These are phyloP conservation scores for Phalanger gymnotis DNA, from an alignment of 2,797 vertebrate species.

Conservation along the genomic window DNA sequence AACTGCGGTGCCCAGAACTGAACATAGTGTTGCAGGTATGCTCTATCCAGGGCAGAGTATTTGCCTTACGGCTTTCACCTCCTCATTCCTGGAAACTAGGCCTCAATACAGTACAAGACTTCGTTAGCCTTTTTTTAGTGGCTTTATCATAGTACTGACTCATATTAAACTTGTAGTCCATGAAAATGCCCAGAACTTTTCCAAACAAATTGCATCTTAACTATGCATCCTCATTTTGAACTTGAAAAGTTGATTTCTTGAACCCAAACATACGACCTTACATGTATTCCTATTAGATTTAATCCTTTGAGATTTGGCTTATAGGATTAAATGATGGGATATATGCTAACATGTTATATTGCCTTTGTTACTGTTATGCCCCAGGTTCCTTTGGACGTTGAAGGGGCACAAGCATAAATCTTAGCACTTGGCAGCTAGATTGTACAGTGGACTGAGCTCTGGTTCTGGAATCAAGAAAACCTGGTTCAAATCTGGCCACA, in stretches of 20 bases:
- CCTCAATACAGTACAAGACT: not conserved
- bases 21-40: not conserved
- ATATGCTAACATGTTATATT: no score
- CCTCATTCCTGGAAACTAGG: not conserved
- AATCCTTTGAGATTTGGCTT: not conserved
- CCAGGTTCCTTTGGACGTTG: no score
- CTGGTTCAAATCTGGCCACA: not conserved
- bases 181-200: not conserved
- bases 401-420: not conserved
- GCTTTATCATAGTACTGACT: not conserved
- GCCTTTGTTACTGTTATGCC: not conserved
- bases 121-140: not conserved
- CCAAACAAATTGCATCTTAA: not conserved
- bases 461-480: conserved; percentile 4
- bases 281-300: not conserved
- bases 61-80: not conserved
- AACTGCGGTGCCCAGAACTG: not conserved
- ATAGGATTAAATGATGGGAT: not conserved
- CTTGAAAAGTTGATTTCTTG: not conserved
- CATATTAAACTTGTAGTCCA: not conserved
- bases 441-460: not conserved
- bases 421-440: not conserved
- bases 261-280: not conserved
- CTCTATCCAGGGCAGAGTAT: not conserved
- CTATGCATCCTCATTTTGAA: not conserved